Base-by-base conservation (phyloP, 1,140 invertebrate genomes). In the Nasonia vitripennis region DNA sequence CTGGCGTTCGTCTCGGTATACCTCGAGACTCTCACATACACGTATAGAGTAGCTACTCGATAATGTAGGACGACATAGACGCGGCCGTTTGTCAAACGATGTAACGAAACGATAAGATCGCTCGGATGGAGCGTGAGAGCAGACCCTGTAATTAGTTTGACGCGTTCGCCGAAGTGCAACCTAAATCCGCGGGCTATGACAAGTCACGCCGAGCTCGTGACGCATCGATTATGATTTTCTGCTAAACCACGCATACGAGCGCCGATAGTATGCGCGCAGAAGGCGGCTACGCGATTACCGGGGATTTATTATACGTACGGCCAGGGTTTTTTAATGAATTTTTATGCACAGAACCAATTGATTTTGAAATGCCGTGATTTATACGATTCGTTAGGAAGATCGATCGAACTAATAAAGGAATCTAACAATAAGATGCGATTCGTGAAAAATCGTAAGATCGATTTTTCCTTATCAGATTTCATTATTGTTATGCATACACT, bases 161-260 rank as follows among this genome's bases (percentile, higher is more conserved):
- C 23, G 68, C 68, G 31, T 77, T 77, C 74, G 74, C 74, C 74
- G 41, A 77, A 77, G 74, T 77, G 74, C 41, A 51, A 77, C 74
- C 74, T 51, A 45, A 51, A 48, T 77, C 74, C 74, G 73, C 41
- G 37, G 41, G 74, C 45, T 79, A 67, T 51, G 55, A 17, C 75
- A 78, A 78, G 48, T 37, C 20, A 77, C 55, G 55, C 20, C 17
- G 17, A 37, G 74, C 37, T 75, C 77, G 77, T 78, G 45, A 62
- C 41, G 77, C 48, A n/a, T n/a, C 73, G 31, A 41, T 41, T 75
- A 75, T 41, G 6, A 41, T 37, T 37, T 73, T 73, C 31, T 34
- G 27, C 37, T 75, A 34, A 48, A 12, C n/a, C 6, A 3, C 4
- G 17, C 48, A 27, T 37, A 51, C 55, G 20, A 62, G 55, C 1